These are phyloP conservation scores for Vidua chalybeata DNA, from an alignment of 2,113 vertebrate genomes.

Conservation along the genomic window DNA sequence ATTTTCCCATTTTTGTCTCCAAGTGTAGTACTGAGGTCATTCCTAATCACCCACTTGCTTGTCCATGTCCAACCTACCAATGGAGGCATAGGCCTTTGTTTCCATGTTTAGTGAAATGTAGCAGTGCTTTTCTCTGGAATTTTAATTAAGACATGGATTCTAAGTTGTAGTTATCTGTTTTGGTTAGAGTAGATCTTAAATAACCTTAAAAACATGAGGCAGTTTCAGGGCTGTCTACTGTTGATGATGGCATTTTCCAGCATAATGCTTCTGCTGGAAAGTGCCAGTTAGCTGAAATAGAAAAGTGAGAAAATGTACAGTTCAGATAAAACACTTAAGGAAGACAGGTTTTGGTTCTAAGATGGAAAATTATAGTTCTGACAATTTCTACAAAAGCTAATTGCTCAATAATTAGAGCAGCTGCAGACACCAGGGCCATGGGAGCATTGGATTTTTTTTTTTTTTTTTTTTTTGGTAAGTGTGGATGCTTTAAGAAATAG, in stretches of 20 bases:
- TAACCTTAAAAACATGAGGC: not conserved
- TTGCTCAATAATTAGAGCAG: constrained; percentile 13
- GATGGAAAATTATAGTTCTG: not conserved
- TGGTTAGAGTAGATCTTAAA: not conserved
- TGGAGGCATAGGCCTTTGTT: not conserved
- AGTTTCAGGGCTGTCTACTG: not conserved
- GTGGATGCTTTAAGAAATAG: not conserved
- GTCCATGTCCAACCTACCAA: not conserved
- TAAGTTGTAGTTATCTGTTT: not conserved
- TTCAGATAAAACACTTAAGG: not conserved
- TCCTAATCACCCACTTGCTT: not conserved
- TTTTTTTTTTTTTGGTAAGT: not conserved
- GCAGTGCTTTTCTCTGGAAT: not conserved
- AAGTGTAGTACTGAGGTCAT: not conserved
- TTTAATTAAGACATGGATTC: not conserved
- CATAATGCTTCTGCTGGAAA: not conserved
- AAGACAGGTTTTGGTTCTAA: not conserved
- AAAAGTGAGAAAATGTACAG: not conserved
- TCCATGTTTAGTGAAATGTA: not conserved
- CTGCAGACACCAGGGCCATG: not conserved
- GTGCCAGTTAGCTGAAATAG: not conserved
- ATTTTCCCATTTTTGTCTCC: not conserved
- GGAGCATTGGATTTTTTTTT: not conserved
- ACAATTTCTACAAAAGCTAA: not conserved
- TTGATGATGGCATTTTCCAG: constrained; percentile 4